Conservation (phyloP, 2,888 invertebrate species). For the Aphodius granarius region DNA sequence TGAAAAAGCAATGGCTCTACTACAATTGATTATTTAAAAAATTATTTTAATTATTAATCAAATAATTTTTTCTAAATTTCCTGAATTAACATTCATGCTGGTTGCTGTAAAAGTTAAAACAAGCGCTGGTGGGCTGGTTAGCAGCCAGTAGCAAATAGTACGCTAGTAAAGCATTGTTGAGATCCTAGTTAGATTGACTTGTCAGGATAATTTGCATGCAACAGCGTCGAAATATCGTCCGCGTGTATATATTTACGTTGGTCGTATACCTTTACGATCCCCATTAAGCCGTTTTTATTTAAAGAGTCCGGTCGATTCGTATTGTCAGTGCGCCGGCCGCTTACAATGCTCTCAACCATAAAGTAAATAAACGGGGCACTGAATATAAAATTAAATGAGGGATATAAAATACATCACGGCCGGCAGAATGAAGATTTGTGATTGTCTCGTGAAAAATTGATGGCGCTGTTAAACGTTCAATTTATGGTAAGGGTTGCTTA, state of each 20-base stretch:
- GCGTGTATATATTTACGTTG: not conserved
- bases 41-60: no score
- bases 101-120: no score
- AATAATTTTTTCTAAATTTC: no score
- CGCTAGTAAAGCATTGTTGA: no score
- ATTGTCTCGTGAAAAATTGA: constrained; percentile 45
- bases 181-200: not conserved
- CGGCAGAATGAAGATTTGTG: constrained; percentile 38
- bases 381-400: constrained; percentile 23
- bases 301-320: not conserved
- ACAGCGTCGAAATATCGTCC: not conserved
- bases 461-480: constrained; percentile 43
- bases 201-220: not conserved
- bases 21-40: no score
- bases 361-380: constrained; percentile 5
- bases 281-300: not conserved
- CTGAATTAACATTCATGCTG: no score
- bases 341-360: not conserved
- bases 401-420: constrained; percentile 35
- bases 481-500: constrained; percentile 42
- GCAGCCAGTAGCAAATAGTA: no score
- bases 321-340: not conserved
- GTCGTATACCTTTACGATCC: not conserved
- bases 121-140: no score
- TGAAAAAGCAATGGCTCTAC: no score